Evolutionary conservation across 2,888 invertebrate genomes (phyloP).

Genomic region (Caenorhabditis sp.): DNA sequence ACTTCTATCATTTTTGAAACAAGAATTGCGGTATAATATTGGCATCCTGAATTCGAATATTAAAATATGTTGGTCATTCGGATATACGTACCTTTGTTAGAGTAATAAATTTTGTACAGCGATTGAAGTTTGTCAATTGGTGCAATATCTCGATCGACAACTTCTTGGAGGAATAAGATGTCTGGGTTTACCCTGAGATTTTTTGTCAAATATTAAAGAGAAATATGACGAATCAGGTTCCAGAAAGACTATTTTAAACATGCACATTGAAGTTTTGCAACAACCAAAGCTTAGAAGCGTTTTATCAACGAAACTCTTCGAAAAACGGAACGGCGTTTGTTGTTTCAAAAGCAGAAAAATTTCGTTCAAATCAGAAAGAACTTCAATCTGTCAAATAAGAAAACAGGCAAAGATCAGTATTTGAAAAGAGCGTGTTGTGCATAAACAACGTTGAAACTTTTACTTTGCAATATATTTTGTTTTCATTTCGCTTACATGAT

Average conservation of each 20-base stretch:
- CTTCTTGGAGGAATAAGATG: conserved; percentile 77
- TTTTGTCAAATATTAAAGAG: background rate
- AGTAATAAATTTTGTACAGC: conserved; percentile 73
- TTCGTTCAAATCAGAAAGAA: too few relatives aligned
- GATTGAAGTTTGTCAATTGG: conserved; percentile 72
- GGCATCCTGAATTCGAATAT: conserved; percentile 20
- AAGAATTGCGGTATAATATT: conserved; percentile 71
- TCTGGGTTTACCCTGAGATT: conserved; percentile 75
- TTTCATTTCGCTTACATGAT: too few relatives aligned
- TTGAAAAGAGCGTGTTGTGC: too few relatives aligned
- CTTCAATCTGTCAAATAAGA: too few relatives aligned
- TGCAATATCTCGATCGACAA: conserved; percentile 73
- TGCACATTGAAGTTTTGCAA: too few relatives aligned
- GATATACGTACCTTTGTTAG: conserved; percentile 52
- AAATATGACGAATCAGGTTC: conserved; percentile 3
- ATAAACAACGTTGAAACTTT: too few relatives aligned
- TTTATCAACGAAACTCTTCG: too few relatives aligned
- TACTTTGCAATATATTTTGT: background rate
- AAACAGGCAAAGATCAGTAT: too few relatives aligned
- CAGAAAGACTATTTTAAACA: too few relatives aligned
- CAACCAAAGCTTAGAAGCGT: too few relatives aligned
- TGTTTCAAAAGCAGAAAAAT: too few relatives aligned
- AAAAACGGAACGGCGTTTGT: too few relatives aligned
- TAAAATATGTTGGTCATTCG: conserved; percentile 66
- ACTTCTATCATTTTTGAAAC: conserved; percentile 63